phyloP scores from a whole-genome alignment of 2,113 vertebrate genomes.

The Callospermophilus lateralis region DNA sequence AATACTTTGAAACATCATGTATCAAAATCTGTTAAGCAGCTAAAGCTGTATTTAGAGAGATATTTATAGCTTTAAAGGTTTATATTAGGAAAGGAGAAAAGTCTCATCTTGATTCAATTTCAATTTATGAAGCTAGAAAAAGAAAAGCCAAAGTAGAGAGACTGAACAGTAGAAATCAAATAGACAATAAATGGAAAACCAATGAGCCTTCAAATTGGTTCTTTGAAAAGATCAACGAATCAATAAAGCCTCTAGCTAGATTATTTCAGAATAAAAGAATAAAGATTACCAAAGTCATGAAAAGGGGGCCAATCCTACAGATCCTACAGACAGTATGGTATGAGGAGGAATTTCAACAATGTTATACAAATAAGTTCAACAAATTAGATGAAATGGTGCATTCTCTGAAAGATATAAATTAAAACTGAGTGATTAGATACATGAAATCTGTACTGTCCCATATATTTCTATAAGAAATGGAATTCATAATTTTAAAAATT shows the following conservation, averaged over 20 bases:
- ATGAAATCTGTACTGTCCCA: not conserved
- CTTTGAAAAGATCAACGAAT: constrained; percentile 38
- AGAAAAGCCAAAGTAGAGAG: not conserved
- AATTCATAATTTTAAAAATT: constrained; percentile 33
- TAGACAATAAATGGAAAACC: constrained; percentile 43
- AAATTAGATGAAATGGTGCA: not conserved
- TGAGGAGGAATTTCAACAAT: not conserved
- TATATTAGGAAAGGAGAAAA: not conserved
- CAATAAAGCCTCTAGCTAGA: not conserved
- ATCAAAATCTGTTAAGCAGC: not conserved
- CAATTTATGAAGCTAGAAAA: not conserved
- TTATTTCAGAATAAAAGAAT: not conserved
- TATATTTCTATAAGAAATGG: constrained; percentile 19
- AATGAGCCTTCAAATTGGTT: not conserved
- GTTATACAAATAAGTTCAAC: not conserved
- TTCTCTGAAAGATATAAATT: not conserved
- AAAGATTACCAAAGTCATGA: not conserved
- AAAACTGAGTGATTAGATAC: not conserved
- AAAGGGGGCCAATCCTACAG: not conserved
- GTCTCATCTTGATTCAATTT: not conserved
- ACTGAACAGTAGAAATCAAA: not conserved
- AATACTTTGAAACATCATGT: not conserved
- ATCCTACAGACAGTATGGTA: not conserved
- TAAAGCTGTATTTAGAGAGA: not conserved
- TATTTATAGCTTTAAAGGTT: constrained; percentile 1